Evolutionary conservation across 2,113 vertebrate genomes (phyloP).

Genomic region (Notarius lentiginosus): DNA sequence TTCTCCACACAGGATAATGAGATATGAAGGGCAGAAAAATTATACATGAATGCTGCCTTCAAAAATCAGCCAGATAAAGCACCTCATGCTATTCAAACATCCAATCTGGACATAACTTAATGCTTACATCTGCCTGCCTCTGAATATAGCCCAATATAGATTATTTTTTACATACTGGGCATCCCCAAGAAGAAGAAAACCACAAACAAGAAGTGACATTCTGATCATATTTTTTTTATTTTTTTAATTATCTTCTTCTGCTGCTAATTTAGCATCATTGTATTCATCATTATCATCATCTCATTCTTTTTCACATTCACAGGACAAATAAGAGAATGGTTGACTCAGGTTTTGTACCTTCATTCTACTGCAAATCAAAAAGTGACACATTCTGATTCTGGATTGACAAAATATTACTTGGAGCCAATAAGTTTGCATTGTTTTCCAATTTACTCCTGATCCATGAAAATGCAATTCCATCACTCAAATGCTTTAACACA

Average conservation of each 20-base stretch:
- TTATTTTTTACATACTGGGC: background rate
- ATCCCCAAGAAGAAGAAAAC: background rate
- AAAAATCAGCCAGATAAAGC: background rate
- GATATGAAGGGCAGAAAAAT: background rate
- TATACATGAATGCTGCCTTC: background rate
- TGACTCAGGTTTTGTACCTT: background rate
- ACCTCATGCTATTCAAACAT: background rate
- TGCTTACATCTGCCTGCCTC: background rate
- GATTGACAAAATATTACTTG: background rate
- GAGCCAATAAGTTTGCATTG: background rate
- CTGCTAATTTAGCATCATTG: background rate
- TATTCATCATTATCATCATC: background rate
- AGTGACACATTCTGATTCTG: background rate
- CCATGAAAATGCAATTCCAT: constrained; percentile 63
- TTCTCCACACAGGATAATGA: background rate
- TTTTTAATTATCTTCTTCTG: background rate
- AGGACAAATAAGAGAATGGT: background rate
- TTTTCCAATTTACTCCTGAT: constrained; percentile 41
- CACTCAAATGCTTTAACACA: constrained; percentile 60
- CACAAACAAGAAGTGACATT: background rate
- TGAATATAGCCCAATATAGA: background rate
- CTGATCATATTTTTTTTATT: background rate
- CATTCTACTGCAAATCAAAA: background rate
- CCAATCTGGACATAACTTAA: background rate
- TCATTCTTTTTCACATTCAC: background rate